These are phyloP conservation scores for Lithodes maja DNA, from an alignment of 2,888 invertebrate genomes.

Conservation along the genomic window DNA sequence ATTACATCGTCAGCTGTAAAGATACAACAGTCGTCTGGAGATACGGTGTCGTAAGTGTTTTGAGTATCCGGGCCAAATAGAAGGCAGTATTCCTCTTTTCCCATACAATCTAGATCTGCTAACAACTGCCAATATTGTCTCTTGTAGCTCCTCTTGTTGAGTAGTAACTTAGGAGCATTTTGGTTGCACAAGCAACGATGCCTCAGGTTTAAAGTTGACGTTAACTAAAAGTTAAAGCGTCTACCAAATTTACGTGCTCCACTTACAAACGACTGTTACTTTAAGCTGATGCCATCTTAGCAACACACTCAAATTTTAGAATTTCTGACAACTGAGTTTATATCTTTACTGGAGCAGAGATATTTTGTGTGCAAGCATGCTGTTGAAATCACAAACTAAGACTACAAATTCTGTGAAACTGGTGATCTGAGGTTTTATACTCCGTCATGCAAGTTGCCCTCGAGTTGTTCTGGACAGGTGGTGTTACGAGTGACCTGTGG, in stretches of 20 bases:
- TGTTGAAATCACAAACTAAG: conserved; percentile 30
- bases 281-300: conserved; percentile 1
- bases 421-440: conserved; percentile 51
- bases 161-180: conserved; percentile 57
- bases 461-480: conserved; percentile 50
- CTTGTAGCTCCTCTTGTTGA: conserved; percentile 48
- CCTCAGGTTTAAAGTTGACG: conserved; percentile 54
- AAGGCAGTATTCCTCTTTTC: conserved; percentile 18
- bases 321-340: not conserved
- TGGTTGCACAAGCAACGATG: conserved; percentile 50
- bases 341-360: conserved; percentile 36
- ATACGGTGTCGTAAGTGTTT: too few relatives aligned
- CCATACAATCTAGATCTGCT: not conserved
- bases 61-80: not conserved
- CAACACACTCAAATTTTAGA: not conserved
- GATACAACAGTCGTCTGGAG: too few relatives aligned
- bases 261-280: conserved; percentile 5
- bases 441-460: conserved; percentile 47
- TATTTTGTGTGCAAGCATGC: not conserved
- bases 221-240: conserved; percentile 30
- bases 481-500: conserved; percentile 49
- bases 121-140: not conserved
- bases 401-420: conserved; percentile 58
- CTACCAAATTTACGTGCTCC: conserved; percentile 32
- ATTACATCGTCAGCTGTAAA: too few relatives aligned